These are phyloP conservation scores for Macroteleia sp. DNA, from an alignment of 2,888 invertebrate genomes.

Conservation along the genomic window DNA sequence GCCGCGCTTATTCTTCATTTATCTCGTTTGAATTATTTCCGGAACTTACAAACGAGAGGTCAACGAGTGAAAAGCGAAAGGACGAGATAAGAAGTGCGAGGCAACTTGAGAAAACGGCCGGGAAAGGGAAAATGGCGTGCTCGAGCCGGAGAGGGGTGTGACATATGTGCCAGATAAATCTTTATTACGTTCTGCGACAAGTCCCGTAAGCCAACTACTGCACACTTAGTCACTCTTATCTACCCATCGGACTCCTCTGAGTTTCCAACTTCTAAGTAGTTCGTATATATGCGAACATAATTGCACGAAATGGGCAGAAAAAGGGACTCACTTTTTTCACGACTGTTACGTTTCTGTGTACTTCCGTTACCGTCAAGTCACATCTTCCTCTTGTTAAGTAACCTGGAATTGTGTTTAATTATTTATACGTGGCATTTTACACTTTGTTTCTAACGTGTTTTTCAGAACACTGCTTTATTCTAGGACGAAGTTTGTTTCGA, in stretches of 20 bases:
- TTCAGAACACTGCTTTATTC: no score
- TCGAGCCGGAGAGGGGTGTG: conserved; percentile 48
- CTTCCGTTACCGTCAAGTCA: conserved; percentile 35
- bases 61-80: conserved; percentile 42
- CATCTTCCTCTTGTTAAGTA: conserved; percentile 21
- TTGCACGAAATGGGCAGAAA: conserved; percentile 56
- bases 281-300: conserved; percentile 64
- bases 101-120: conserved; percentile 35
- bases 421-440: conserved; percentile 15
- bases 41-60: conserved; percentile 39
- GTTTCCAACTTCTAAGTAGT: conserved; percentile 63
- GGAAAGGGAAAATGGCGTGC: conserved; percentile 62
- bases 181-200: conserved; percentile 66
- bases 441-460: conserved; percentile 6
- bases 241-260: conserved; percentile 63
- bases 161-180: conserved; percentile 65
- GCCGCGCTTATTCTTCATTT: conserved; percentile 28
- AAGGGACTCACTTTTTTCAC: conserved; percentile 34
- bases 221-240: conserved; percentile 66
- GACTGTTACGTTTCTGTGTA: background rate
- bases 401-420: conserved; percentile 43
- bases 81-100: conserved; percentile 35
- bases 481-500: no score
- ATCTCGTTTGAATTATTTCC: conserved; percentile 43
- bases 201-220: conserved; percentile 65